Percentiles rank a stretch among this genome's conserved stretches.
Evolutionary conservation across 2,797 vertebrate species (phyloP).

Genomic region (Sparus aurata): DNA sequence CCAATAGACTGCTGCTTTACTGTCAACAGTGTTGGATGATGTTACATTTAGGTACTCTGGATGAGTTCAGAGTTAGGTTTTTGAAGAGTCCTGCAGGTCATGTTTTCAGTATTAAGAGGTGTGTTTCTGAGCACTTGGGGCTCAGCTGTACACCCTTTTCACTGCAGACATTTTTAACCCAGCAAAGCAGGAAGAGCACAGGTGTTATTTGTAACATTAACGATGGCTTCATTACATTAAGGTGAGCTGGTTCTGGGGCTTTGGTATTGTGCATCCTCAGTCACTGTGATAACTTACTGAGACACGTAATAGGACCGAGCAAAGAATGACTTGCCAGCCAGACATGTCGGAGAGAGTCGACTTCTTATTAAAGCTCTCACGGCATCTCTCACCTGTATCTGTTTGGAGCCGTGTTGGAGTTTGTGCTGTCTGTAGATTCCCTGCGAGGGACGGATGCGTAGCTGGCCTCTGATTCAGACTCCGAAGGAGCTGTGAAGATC

Average conservation of each 20-base stretch:
- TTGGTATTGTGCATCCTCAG: too few species aligned
- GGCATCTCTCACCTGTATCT: slow-evolving; percentile 70
- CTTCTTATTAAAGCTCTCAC: background rate
- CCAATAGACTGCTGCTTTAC: slow-evolving; percentile 20
- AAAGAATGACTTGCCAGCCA: background rate
- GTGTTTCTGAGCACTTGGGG: background rate
- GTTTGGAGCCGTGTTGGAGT: slow-evolving; percentile 38
- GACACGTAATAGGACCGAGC: too few species aligned
- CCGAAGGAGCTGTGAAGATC: slow-evolving; percentile 65
- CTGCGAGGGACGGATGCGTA: slow-evolving; percentile 73
- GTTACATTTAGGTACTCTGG: background rate
- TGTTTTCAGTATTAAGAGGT: background rate
- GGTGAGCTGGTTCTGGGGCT: too few species aligned
- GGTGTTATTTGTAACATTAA: too few species aligned
- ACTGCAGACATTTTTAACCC: too few species aligned
- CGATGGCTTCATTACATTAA: too few species aligned
- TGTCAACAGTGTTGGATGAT: slow-evolving; percentile 12
- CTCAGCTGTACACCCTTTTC: too few species aligned
- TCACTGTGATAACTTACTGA: too few species aligned
- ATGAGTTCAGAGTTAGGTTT: slow-evolving; percentile 17
- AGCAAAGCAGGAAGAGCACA: too few species aligned
- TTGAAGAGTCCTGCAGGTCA: background rate
- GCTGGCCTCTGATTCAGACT: slow-evolving; percentile 83
- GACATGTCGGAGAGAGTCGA: background rate
- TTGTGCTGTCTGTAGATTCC: slow-evolving; percentile 51